phyloP scores from a whole-genome alignment of 2,113 vertebrate species.

The Xiphophorus maculatus region DNA sequence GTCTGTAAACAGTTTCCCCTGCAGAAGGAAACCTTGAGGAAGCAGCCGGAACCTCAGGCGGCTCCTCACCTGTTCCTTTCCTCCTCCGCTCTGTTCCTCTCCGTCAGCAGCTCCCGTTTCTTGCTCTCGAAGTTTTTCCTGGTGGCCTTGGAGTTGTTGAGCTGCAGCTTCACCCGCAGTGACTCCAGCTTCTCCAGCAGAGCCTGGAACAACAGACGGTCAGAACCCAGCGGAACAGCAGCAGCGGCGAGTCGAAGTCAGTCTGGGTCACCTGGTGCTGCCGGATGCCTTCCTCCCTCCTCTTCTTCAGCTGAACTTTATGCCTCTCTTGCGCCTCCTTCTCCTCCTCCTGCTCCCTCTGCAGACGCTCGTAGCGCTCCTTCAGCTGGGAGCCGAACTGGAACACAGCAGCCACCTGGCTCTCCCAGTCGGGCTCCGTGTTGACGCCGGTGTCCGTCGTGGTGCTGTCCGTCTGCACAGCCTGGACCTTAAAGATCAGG shows the following conservation, averaged over 20 bases:
- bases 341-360: constrained; percentile 39
- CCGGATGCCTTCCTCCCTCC: constrained; percentile 39
- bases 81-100: constrained; percentile 56
- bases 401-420: constrained; percentile 33
- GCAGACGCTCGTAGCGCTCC: constrained; percentile 6
- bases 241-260: rapidly evolving
- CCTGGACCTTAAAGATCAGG: constrained; percentile 15
- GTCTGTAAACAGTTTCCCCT: too few species aligned
- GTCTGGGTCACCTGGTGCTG: constrained; percentile 59
- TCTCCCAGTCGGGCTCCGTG: constrained; percentile 65
- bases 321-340: constrained; percentile 19
- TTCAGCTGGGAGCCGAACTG: constrained; percentile 16
- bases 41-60: too few species aligned
- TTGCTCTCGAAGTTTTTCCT: constrained; percentile 70
- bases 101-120: constrained; percentile 60
- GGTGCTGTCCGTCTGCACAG: constrained; percentile 44
- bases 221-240: neutral
- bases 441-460: constrained; percentile 20
- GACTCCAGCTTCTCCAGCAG: constrained; percentile 68
- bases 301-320: constrained; percentile 49
- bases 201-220: constrained; percentile 41
- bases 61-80: constrained; percentile 55
- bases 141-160: constrained; percentile 68
- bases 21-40: too few species aligned
- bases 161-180: constrained; percentile 69